Conservation (phyloP, 2,113 vertebrate genomes). For the Pandion haliaetus region DNA sequence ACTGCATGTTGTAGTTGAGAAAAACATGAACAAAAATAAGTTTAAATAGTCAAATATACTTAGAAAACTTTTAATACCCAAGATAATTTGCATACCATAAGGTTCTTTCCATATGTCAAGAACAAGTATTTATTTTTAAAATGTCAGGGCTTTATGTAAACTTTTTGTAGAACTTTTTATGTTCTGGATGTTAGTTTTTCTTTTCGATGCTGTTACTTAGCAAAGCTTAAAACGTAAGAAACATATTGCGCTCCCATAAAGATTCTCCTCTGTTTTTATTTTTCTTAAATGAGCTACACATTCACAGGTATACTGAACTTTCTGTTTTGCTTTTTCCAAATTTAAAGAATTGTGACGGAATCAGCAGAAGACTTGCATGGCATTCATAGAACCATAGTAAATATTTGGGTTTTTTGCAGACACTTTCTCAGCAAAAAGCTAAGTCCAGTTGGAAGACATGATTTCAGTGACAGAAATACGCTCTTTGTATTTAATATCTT, state of each 20-base stretch:
- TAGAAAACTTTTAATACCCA: not conserved
- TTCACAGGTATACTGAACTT: not conserved
- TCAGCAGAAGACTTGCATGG: not conserved
- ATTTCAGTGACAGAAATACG: not conserved
- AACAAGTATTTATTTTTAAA: not conserved
- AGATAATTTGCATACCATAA: not conserved
- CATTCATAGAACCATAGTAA: not conserved
- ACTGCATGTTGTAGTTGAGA: not conserved
- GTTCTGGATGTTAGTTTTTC: not conserved
- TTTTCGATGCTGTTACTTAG: not conserved
- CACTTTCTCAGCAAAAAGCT: not conserved
- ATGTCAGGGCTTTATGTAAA: not conserved
- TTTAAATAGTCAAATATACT: not conserved
- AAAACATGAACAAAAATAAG: not conserved
- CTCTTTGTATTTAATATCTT: conserved; percentile 9
- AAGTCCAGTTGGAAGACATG: not conserved
- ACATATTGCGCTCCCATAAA: not conserved
- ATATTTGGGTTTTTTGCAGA: not conserved
- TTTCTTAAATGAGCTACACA: not conserved
- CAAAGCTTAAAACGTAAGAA: not conserved
- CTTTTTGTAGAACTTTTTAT: not conserved
- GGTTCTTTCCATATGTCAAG: not conserved
- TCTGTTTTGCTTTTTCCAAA: not conserved
- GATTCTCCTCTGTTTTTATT: not conserved
- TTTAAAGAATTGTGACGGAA: not conserved